These are phyloP conservation scores for Melanerpes formicivorus DNA, from an alignment of 2,113 vertebrate species.

Conservation along the genomic window DNA sequence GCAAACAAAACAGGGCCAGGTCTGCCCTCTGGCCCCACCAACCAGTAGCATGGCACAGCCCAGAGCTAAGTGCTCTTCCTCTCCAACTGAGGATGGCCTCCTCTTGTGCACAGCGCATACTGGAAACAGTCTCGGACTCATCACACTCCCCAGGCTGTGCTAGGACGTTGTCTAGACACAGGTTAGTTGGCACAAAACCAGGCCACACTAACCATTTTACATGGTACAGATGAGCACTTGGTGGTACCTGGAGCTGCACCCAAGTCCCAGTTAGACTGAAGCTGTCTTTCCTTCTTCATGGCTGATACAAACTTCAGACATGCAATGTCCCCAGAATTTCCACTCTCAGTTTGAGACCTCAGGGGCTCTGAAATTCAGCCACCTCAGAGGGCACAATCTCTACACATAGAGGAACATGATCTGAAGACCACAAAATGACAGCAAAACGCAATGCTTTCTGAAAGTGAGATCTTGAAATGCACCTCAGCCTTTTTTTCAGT, in stretches of 20 bases:
- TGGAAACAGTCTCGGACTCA: not conserved
- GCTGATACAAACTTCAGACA: not conserved
- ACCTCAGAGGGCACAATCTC: not conserved
- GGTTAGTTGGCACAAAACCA: not conserved
- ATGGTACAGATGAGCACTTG: not conserved
- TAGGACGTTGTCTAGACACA: not conserved
- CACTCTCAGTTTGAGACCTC: too few relatives aligned
- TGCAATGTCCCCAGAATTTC: not conserved
- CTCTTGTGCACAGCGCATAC: too few relatives aligned
- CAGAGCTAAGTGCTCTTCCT: not conserved
- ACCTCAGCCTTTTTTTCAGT: not conserved
- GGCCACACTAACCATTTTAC: not conserved
- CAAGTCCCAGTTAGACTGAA: not conserved
- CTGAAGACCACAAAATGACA: not conserved
- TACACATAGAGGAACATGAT: not conserved
- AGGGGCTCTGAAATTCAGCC: not conserved
- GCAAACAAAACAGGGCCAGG: not conserved
- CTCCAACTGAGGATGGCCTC: not conserved
- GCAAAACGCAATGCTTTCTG: not conserved
- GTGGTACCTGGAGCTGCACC: not conserved
- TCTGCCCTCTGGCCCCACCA: not conserved
- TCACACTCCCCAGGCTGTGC: not conserved
- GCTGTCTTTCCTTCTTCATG: accelerated
- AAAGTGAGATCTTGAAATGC: not conserved
- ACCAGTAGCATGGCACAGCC: accelerated